phyloP scores from a whole-genome alignment of 2,888 invertebrate genomes.

The Cataglyphis cursor region DNA sequence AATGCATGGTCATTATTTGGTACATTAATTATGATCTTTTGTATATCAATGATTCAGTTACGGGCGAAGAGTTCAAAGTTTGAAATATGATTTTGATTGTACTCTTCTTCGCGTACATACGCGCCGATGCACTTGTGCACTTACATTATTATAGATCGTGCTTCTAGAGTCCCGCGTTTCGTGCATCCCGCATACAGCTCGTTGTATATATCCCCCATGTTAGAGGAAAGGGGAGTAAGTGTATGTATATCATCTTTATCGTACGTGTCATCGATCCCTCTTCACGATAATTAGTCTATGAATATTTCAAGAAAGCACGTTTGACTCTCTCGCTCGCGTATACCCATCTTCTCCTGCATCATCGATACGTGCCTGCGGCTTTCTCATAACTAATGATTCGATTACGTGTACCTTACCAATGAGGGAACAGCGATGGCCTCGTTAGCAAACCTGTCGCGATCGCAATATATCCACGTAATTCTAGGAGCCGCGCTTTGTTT shows the following conservation, averaged over 20 bases:
- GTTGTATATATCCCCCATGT: slow-evolving; percentile 4
- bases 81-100: slow-evolving; percentile 8
- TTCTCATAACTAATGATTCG: slow-evolving; percentile 42
- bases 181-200: slow-evolving; percentile 16
- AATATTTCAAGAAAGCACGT: slow-evolving; percentile 49
- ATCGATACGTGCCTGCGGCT: slow-evolving; percentile 31
- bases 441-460: slow-evolving; percentile 43
- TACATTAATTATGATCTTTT: slow-evolving; percentile 7
- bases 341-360: background rate
- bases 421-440: slow-evolving; percentile 42
- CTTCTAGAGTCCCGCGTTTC: background rate
- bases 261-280: slow-evolving; percentile 37
- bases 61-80: background rate
- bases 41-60: slow-evolving; percentile 7
- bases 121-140: slow-evolving; percentile 37
- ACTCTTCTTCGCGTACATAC: background rate
- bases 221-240: background rate
- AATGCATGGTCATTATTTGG: background rate
- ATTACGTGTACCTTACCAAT: slow-evolving; percentile 33
- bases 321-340: slow-evolving; percentile 11
- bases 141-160: slow-evolving; percentile 45
- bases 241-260: slow-evolving; percentile 46
- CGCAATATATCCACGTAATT: slow-evolving; percentile 27
- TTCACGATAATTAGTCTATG: slow-evolving; percentile 47
- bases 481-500: background rate